These are phyloP conservation scores for Meloidogyne exigua DNA, from an alignment of 1,140 invertebrate genomes.

Conservation along the genomic window DNA sequence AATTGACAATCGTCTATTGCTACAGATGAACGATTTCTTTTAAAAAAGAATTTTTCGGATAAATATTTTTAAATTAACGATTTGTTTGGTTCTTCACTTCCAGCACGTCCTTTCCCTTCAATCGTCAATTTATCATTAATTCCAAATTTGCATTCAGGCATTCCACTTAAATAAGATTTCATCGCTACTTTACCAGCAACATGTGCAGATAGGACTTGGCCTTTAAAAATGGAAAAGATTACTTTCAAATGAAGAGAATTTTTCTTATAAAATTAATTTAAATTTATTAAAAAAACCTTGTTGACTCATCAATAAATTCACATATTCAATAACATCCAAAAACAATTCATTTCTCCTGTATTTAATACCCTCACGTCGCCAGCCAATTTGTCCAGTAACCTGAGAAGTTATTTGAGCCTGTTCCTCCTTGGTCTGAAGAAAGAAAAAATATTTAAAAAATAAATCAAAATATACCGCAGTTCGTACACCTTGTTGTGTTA, in stretches of 20 bases:
- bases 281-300: constrained; percentile 73
- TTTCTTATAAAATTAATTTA: not conserved
- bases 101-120: constrained; percentile 86
- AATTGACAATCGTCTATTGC: constrained; percentile 99
- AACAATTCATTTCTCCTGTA: constrained; percentile 97
- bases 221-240: constrained; percentile 65
- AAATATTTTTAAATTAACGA: constrained; percentile 42
- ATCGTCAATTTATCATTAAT: constrained; percentile 99
- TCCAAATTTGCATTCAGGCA: constrained; percentile 99
- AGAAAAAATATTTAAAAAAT: constrained; percentile 23
- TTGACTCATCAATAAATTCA: constrained; percentile 97
- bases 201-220: constrained; percentile 96
- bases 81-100: constrained; percentile 79
- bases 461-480: constrained; percentile 69
- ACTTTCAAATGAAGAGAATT: not conserved
- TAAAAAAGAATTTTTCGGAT: no score
- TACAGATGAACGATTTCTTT: constrained; percentile 73
- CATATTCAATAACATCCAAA: constrained; percentile 96
- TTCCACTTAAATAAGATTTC: constrained; percentile 98
- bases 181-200: constrained; percentile 99
- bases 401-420: constrained; percentile 99
- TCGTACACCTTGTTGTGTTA: constrained; percentile 98
- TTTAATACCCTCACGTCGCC: constrained; percentile 97
- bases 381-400: constrained; percentile 95
- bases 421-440: constrained; percentile 93